Percentiles rank a stretch among this genome's conserved stretches.
phyloP scores from a whole-genome alignment of 1,140 invertebrate genomes.

The Akabosia matsudoensis region DNA sequence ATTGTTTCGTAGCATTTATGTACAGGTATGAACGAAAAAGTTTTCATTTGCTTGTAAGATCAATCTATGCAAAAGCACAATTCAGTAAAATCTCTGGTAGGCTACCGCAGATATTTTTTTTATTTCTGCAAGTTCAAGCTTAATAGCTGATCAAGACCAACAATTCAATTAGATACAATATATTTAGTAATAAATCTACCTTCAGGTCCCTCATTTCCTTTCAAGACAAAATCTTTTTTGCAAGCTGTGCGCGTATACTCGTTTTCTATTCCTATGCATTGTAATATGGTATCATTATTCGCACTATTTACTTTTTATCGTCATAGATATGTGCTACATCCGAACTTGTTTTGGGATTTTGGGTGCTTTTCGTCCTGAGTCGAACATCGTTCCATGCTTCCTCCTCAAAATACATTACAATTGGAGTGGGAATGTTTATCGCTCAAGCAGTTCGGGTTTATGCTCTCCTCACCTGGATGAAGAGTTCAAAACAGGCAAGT shows the following conservation, averaged over 20 bases:
- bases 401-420: constrained; percentile 14
- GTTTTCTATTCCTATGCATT: background rate
- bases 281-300: background rate
- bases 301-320: constrained; percentile 9
- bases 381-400: background rate
- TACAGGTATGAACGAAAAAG: no score
- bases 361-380: background rate
- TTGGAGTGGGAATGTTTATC: constrained; percentile 6
- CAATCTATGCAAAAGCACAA: no score
- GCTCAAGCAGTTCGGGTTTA: background rate
- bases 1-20: no score
- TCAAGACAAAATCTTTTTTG: no score
- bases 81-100: no score
- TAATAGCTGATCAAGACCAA: no score
- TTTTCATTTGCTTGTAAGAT: no score
- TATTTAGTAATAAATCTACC: no score
- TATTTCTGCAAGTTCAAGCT: no score
- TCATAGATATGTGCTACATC: constrained; percentile 26
- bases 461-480: constrained; percentile 13
- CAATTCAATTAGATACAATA: no score
- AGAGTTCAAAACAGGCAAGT: constrained; percentile 1
- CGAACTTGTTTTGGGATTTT: constrained; percentile 11
- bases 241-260: background rate
- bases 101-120: no score
- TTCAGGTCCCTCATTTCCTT: no score